Base-by-base conservation (phyloP, 2,113 vertebrate genomes). In the Isichthys henryi region DNA sequence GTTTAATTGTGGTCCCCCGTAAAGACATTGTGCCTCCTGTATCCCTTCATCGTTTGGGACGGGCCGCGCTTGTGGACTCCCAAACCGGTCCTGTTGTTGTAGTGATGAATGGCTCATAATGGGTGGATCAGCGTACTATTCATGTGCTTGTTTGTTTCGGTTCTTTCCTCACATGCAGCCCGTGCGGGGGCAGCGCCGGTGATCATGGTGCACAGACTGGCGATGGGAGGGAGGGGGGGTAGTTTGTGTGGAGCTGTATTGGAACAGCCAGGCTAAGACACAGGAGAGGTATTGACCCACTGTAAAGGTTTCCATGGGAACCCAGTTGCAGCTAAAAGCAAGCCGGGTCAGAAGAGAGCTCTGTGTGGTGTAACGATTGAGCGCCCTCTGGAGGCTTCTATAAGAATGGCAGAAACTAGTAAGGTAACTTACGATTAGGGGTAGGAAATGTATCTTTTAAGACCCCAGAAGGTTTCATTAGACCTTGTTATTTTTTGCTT, bases 251-350 rank as follows among this genome's bases (percentile, higher is more conserved):
- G 39, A 89, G 87, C 53, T 82, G 19, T 17, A n/a, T 43, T 15
- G 82, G 48, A 23, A 23, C 21, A 31, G 39, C 50, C 82, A 49
- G 87, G 80, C 86, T 77, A 82, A 39, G 88, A 89, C 89, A 88
- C 62, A 90, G 87, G 86, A 89, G 90, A 19, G 13, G 88, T 89
- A 80, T 62, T 87, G 66, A 89, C 86, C 53, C 17, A 53, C 74
- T 86, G 48, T 88, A 88, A 46, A 39, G 31, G 91, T 92, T 92
- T 87, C 83, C 90, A 90, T 90, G 88, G 90, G 86, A 92, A 92
- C 91, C 82, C 86, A 82, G 52, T 84, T 92, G 80, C 86, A 88
- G 86, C 77, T 88, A 88, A 86, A 86, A 27, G 91, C 49, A 88
- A 62, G 86, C 66, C 87, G 53, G 49, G 88, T 89, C 80, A 89